Evolutionary conservation across 2,113 vertebrate genomes (phyloP), one percentile per base, ranked within the genome.

Genomic region (Tursiops truncatus): DNA sequence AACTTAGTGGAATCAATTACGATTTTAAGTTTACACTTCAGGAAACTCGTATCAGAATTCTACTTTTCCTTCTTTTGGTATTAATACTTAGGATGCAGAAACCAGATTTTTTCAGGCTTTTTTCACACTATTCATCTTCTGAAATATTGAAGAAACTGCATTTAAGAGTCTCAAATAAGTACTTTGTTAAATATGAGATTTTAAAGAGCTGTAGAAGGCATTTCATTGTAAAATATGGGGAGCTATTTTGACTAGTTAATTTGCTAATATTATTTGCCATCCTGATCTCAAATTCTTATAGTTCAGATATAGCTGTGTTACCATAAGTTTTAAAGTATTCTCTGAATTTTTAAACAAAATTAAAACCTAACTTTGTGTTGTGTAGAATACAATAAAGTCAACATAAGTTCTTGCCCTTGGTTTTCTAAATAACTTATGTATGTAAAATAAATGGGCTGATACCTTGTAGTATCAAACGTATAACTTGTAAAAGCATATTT

Each of bases 331-430:
- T 36, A 92, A 95, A 93, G 67, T 84, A 88, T 58, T 94, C 44
- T 84, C 25, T 83, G 36, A 85, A 90, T 91, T 90, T 96, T 94
- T 93, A 81, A 93, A 47, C 93, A 84, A 92, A 95, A 82, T 79
- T 65, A 89, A 87, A 80, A 88, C 21, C 65, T 74, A 87, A 58
- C 20, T 83, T 28, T 62, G 25, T 89, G 13, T 89, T 80, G 13
- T 94, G 3, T 84, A 93, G 47, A 70, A 47, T 60, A 50, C 9
- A 83, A 38, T 90, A 5, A 76, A 89, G 3, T 92, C 36, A 56
- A 28, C 1, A 7, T 82, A 89, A 89, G 7, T 92, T 94, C 8
- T 81, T 80, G 44, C 20, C 6, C 47, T 74, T 93, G 21, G 73
- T 94, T 68, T 62, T 94, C 28, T 85, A 73, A 92, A 71, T 88